Evolutionary conservation across 2,888 invertebrate species (phyloP).

Genomic region (Gryllus longicercus): DNA sequence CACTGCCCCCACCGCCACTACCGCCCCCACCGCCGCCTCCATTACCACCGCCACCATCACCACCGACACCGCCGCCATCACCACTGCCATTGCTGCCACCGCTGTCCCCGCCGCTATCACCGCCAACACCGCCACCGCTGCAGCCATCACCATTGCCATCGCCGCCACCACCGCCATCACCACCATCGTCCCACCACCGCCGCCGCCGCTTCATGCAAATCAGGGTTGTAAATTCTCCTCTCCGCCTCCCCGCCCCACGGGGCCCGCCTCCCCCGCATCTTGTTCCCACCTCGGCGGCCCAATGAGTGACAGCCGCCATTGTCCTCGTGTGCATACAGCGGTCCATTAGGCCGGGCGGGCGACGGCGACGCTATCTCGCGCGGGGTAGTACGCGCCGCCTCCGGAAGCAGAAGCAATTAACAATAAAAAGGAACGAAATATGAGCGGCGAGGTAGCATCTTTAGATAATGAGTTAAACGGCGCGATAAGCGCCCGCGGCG

Average conservation of each 20-base stretch:
- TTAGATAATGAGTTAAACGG: background rate
- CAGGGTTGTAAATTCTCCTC: background rate
- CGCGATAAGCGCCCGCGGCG: background rate
- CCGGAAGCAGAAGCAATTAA: slow-evolving; percentile 10
- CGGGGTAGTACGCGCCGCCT: background rate
- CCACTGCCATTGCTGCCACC: no score
- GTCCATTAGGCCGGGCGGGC: background rate
- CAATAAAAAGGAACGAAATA: slow-evolving; percentile 17
- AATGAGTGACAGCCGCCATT: background rate
- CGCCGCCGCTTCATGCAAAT: background rate
- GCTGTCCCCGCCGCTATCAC: no score
- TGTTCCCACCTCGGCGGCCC: background rate
- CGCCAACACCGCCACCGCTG: no score
- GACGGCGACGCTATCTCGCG: background rate
- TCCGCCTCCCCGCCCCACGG: background rate
- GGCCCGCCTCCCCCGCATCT: background rate
- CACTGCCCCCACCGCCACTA: no score
- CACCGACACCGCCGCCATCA: no score
- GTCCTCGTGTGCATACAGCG: background rate
- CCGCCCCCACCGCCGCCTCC: no score
- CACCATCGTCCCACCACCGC: background rate
- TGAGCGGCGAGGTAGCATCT: slow-evolving; percentile 1
- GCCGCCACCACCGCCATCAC: background rate
- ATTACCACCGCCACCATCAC: no score
- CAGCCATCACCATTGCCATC: no score